A percentile compares a stretch with the other conserved stretches of the same genome.
These are phyloP conservation scores for Pelagia noctiluca DNA, from an alignment of 30 jellyfish, hydroid and myxozoan genomes.

Conservation along the genomic window DNA sequence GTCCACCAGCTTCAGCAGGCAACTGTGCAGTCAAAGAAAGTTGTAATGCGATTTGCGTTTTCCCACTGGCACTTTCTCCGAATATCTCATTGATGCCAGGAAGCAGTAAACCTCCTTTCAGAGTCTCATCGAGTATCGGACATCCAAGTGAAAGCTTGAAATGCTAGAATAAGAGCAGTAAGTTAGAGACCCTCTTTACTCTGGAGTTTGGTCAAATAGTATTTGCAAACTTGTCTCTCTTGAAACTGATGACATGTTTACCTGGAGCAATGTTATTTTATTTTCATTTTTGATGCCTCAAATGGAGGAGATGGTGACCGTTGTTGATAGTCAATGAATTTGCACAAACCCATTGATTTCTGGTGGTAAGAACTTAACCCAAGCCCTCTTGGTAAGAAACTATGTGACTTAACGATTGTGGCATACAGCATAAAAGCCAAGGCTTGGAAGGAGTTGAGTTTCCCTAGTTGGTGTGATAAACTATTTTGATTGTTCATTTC, in stretches of 20 bases:
- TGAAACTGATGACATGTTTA: neutral
- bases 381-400: too few species aligned
- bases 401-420: too few species aligned
- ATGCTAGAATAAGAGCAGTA: slow-evolving; percentile 39
- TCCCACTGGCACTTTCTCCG: slow-evolving; percentile 99
- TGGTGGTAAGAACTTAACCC: too few species aligned
- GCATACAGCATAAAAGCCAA: too few species aligned
- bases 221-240: neutral
- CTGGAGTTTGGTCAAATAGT: neutral
- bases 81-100: slow-evolving; percentile 95
- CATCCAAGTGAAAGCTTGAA: slow-evolving; percentile 80
- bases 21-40: slow-evolving; percentile 65
- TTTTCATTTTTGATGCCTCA: neutral
- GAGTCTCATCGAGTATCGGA: slow-evolving; percentile 63
- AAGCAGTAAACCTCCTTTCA: slow-evolving; percentile 78
- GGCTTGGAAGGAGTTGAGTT: too few species aligned
- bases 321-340: neutral
- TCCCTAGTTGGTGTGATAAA: too few species aligned
- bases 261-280: neutral
- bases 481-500: too few species aligned
- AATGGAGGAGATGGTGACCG: neutral
- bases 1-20: slow-evolving; percentile 37
- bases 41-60: slow-evolving; percentile 91
- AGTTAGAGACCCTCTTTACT: neutral
- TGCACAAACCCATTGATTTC: too few species aligned